Evolutionary conservation across 2,113 vertebrate genomes (phyloP), one percentile per base, ranked within the genome.

Genomic region (Indicator maculatus): DNA sequence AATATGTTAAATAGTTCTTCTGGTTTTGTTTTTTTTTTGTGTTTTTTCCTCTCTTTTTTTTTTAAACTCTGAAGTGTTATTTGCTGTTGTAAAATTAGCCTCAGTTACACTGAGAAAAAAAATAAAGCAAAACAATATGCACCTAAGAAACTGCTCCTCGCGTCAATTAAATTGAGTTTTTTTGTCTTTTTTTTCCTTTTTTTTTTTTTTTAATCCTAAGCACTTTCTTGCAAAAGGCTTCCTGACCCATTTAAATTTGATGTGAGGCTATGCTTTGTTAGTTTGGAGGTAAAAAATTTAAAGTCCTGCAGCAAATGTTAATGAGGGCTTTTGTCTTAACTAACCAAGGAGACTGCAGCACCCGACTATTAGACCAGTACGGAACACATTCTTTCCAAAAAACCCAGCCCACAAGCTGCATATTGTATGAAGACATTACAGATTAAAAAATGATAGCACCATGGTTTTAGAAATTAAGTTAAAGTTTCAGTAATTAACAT

Each of bases 381-480:
- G 98, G 98, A 98, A 98, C 98, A 97, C 98, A 95, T 96, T 97
- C 97, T 96, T 97, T 97, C 86, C 97, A 96, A 97, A 98, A 97
- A 98, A 98, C 96, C 98, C 99, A 99, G 98, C 98, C 98, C 98
- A 98, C 98, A 98, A 98, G 99, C 97, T 98, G 98, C 97, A 98
- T 98, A 97, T 97, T 98, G 91, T 97, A 98, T 98, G 98, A 98
- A 97, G 97, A 98, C 98, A 96, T 97, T 98, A 98, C 95, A 98
- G 98, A 98, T 98, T 98, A 98, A 98, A 98, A 98, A 98, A 98
- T 98, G 97, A 98, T 99, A 99, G 99, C 99, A 99, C 99, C 99
- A 99, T 98, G 98, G 98, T 98, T 98, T 98, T 98, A 98, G 97
- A 98, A 98, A 98, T 98, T 96, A 98, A 98, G 98, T 98, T 98